phyloP scores from a whole-genome alignment of 1,140 invertebrate species.

The Medauroidea extradentata region DNA sequence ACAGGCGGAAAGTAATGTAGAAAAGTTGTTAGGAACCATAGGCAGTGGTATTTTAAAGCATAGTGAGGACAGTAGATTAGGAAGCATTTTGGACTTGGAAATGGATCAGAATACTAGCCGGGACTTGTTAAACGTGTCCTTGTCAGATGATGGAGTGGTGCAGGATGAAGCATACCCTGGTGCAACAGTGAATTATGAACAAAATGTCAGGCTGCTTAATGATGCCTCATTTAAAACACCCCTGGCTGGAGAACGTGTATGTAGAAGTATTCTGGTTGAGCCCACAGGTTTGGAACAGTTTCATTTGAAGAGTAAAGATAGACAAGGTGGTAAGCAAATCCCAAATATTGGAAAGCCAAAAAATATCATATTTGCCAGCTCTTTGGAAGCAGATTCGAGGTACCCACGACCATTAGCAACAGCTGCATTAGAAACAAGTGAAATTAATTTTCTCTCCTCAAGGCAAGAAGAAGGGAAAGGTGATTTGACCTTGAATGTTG shows the following conservation, averaged over 20 bases:
- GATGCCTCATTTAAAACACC: background rate
- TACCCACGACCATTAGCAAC: too few relatives aligned
- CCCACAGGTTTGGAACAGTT: too few relatives aligned
- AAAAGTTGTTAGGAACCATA: background rate
- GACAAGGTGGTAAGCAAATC: background rate
- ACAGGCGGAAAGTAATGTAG: background rate
- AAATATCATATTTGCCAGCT: background rate
- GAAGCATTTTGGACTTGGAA: conserved; percentile 25
- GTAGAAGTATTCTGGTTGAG: background rate
- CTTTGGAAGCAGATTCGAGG: too few relatives aligned
- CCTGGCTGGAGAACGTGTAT: background rate
- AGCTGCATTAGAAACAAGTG: too few relatives aligned
- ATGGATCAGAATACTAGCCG: conserved; percentile 39
- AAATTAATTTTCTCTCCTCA: too few relatives aligned
- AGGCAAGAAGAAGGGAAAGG: too few relatives aligned
- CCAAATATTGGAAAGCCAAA: background rate
- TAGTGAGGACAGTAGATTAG: background rate
- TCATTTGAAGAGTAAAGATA: too few relatives aligned
- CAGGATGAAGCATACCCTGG: background rate
- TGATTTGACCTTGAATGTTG: too few relatives aligned
- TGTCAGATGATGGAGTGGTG: conserved; percentile 31
- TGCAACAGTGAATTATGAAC: background rate
- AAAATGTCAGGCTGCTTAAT: background rate
- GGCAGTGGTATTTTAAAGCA: background rate
- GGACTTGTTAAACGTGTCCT: conserved; percentile 35